Conservation (phyloP, 2,113 vertebrate species). For the Galeopterus variegatus region DNA sequence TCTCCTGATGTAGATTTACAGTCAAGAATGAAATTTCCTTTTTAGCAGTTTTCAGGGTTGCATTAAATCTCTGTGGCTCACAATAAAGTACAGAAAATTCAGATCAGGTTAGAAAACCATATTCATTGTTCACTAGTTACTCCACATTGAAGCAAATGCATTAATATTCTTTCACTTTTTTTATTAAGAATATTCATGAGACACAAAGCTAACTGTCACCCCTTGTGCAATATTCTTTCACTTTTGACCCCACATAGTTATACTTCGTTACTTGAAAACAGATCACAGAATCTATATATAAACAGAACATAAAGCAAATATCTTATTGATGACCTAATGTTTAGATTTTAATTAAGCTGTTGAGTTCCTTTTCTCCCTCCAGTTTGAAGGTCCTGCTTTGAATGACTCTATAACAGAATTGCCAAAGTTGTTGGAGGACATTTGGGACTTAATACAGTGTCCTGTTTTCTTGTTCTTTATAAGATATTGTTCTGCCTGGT, state of each 20-base stretch:
- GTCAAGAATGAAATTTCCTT: background rate
- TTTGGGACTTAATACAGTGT: too few relatives aligned
- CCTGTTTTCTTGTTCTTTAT: background rate
- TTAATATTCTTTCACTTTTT: background rate
- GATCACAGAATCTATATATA: background rate
- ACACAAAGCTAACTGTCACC: too few relatives aligned
- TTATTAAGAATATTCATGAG: too few relatives aligned
- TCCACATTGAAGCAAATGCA: background rate
- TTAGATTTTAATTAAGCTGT: background rate
- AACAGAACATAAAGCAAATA: background rate
- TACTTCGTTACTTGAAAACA: conserved; percentile 11
- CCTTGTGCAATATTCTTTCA: too few relatives aligned
- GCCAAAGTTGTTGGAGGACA: background rate
- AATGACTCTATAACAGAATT: background rate
- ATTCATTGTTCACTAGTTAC: conserved; percentile 1
- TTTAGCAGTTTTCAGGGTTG: background rate
- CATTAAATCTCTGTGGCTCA: background rate
- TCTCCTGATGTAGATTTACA: background rate
- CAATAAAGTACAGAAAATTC: background rate
- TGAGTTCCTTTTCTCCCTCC: background rate
- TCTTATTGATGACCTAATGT: background rate
- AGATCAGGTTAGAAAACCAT: background rate
- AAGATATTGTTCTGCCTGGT: background rate
- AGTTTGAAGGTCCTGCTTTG: conserved; percentile 19
- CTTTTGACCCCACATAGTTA: background rate